Conservation (phyloP, 2,797 vertebrate species). For the Leuciscus waleckii region DNA sequence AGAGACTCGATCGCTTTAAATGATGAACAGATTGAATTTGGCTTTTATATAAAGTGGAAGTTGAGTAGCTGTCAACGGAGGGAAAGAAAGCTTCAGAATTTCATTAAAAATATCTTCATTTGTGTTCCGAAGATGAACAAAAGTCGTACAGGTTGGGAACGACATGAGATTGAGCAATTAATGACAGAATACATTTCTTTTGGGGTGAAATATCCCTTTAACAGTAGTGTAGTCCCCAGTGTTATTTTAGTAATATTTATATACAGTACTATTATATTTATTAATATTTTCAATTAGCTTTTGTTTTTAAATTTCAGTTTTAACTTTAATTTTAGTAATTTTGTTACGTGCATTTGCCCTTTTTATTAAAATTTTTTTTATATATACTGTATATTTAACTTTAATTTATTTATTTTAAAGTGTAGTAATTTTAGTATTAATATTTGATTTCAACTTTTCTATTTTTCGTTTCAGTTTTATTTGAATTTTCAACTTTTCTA, state of each 20-base stretch:
- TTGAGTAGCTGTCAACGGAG: no score
- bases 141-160: not conserved
- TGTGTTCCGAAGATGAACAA: not conserved
- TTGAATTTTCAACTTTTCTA: not conserved
- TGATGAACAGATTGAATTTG: no score
- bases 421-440: not conserved
- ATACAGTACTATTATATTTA: not conserved
- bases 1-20: no score
- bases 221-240: not conserved
- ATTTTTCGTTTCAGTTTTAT: not conserved
- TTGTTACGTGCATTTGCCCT: no score
- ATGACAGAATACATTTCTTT: not conserved
- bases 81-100: no score
- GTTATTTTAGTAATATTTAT: not conserved
- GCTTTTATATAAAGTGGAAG: no score
- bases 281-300: not conserved
- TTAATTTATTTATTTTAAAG: not conserved
- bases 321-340: not conserved
- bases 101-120: no score
- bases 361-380: no score
- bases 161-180: not conserved
- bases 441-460: not conserved
- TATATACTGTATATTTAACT: no score
- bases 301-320: not conserved
- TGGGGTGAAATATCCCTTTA: not conserved